phyloP scores from a whole-genome alignment of 2,113 vertebrate species.

The Trachemys scripta region DNA sequence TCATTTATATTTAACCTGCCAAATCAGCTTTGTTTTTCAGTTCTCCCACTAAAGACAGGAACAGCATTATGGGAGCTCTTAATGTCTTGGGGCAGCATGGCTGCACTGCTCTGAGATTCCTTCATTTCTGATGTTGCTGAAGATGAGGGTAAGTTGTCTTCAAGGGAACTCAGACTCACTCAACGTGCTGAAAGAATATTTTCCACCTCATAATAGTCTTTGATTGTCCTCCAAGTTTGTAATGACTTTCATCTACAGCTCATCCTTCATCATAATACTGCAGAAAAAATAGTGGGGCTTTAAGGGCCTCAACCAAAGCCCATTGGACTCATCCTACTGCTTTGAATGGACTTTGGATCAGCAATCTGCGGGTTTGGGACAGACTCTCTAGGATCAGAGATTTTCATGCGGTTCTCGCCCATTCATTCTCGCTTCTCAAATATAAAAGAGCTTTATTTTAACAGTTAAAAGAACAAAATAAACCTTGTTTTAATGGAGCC shows the following conservation, averaged over 20 bases:
- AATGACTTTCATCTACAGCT: conserved; percentile 5
- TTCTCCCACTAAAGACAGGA: background rate
- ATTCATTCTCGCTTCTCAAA: too few species aligned
- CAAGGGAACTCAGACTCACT: conserved; percentile 14
- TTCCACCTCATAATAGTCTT: background rate
- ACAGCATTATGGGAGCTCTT: conserved; percentile 1
- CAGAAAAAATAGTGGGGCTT: background rate
- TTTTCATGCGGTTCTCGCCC: fast-evolving
- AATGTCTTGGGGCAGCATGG: background rate
- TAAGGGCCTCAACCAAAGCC: background rate
- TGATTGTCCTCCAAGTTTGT: background rate
- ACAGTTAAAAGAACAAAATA: background rate
- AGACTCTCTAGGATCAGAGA: background rate
- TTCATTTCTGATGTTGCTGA: conserved; percentile 22
- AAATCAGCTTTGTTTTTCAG: background rate
- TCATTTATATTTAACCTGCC: background rate
- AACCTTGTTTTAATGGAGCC: background rate
- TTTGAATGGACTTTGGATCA: background rate
- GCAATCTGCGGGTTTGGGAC: background rate
- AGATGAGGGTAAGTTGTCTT: conserved; percentile 21
- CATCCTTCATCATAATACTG: background rate
- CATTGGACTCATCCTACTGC: background rate
- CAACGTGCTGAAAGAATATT: conserved; percentile 22
- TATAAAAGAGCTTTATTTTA: background rate
- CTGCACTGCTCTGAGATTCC: background rate